Conservation (phyloP, 2,113 vertebrate genomes). For the Danionella cerebrum region DNA sequence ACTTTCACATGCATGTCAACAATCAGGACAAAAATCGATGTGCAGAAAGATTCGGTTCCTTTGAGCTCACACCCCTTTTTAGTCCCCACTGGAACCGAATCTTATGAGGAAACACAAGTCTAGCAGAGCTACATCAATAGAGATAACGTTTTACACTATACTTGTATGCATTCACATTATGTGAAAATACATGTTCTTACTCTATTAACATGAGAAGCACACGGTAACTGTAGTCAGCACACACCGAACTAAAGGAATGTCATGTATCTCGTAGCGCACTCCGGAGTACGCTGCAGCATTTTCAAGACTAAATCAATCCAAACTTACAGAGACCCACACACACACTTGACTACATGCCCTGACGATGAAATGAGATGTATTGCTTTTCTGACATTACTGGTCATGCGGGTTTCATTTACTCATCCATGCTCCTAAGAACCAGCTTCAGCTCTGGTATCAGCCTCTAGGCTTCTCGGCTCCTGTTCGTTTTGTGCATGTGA, state of each 20-base stretch:
- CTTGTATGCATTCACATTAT: constrained; percentile 2
- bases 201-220: constrained; percentile 9
- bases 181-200: constrained; percentile 23
- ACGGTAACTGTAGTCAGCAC: constrained; percentile 17
- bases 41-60: background rate
- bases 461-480: background rate
- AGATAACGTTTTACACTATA: background rate
- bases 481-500: background rate
- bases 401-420: constrained; percentile 2
- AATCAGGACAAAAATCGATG: constrained; percentile 7
- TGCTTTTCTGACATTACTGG: constrained; percentile 24
- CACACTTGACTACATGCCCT: constrained; percentile 29
- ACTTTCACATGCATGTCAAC: constrained; percentile 32
- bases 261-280: constrained; percentile 22
- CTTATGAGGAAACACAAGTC: constrained; percentile 21
- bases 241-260: constrained; percentile 35
- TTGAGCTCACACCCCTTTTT: too few species aligned
- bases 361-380: constrained; percentile 33
- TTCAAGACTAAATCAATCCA: constrained; percentile 21
- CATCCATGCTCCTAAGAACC: background rate
- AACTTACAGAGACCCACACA: background rate
- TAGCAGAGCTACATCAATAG: constrained; percentile 30
- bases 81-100: background rate
- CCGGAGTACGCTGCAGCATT: constrained; percentile 20
- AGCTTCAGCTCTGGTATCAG: background rate